A percentile compares a stretch with the other conserved stretches of the same genome.
phyloP scores from a whole-genome alignment of 2,888 invertebrate species.

The Macrostomum cliftonense region DNA sequence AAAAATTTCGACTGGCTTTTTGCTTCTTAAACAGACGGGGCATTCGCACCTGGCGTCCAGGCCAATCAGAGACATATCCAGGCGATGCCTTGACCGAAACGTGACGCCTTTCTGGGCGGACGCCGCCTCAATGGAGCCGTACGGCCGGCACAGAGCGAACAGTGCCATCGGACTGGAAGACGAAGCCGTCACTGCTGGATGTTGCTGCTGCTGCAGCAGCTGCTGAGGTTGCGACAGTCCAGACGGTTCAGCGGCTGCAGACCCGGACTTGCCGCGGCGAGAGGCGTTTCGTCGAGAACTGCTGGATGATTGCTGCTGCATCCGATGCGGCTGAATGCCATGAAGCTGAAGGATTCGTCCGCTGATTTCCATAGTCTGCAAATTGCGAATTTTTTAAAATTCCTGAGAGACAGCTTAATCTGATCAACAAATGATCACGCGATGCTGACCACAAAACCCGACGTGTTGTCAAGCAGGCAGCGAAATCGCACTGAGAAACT shows the following conservation, averaged over 20 bases:
- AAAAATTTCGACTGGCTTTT: too few relatives aligned
- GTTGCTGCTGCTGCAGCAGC: too few relatives aligned
- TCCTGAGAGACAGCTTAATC: too few relatives aligned
- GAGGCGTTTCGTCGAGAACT: too few relatives aligned
- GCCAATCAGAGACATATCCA: constrained; percentile 80
- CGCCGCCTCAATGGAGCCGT: constrained; percentile 84
- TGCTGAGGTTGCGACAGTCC: too few relatives aligned
- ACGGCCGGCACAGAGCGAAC: constrained; percentile 93
- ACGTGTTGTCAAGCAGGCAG: constrained; percentile 94
- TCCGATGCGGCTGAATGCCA: constrained; percentile 52
- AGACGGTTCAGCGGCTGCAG: constrained; percentile 56
- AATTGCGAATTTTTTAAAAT: constrained; percentile 12
- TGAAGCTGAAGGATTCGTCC: constrained; percentile 85
- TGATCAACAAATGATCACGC: too few relatives aligned
- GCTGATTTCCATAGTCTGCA: constrained; percentile 83
- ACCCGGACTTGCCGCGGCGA: constrained; percentile 56
- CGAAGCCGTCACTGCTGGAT: too few relatives aligned
- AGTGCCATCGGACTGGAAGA: constrained; percentile 61
- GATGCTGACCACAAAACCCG: constrained; percentile 75
- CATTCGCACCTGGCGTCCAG: constrained; percentile 69
- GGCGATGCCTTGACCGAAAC: constrained; percentile 97
- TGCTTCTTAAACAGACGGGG: too few relatives aligned
- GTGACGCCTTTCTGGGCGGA: constrained; percentile 95
- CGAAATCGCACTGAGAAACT: constrained; percentile 96
- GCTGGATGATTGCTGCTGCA: too few relatives aligned